These are phyloP conservation scores for Porites evermanni DNA, from an alignment of 92 coral and sea anemone species.

Conservation along the genomic window DNA sequence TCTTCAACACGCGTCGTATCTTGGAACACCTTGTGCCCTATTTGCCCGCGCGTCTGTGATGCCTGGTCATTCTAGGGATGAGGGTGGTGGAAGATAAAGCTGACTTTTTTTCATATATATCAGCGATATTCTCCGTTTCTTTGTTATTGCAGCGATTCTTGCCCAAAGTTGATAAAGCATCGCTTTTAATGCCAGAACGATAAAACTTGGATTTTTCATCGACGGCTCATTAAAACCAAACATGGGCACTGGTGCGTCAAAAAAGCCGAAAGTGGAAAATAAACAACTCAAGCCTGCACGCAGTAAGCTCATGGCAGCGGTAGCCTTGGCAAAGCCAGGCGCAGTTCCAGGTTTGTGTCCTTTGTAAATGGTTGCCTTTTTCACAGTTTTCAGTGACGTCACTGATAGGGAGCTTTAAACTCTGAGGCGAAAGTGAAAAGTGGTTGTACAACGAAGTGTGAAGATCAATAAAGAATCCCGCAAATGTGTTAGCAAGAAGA, in stretches of 20 bases:
- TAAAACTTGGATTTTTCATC: background rate
- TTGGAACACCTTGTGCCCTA: too few species aligned
- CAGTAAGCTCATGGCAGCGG: slow-evolving; percentile 19
- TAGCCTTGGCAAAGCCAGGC: background rate
- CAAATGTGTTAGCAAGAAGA: too few species aligned
- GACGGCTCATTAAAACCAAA: background rate
- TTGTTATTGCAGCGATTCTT: background rate
- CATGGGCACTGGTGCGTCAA: slow-evolving; percentile 28
- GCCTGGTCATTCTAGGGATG: too few species aligned
- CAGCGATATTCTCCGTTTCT: too few species aligned
- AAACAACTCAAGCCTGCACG: slow-evolving; percentile 5
- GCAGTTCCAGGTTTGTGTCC: slow-evolving; percentile 21
- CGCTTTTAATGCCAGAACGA: background rate
- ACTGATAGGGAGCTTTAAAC: too few species aligned
- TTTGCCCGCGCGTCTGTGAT: too few species aligned
- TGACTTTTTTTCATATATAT: background rate
- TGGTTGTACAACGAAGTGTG: too few species aligned
- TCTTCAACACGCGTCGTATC: too few species aligned
- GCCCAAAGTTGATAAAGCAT: background rate
- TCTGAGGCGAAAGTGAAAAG: too few species aligned
- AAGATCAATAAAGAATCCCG: too few species aligned
- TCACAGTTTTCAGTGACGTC: too few species aligned
- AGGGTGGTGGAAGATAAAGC: too few species aligned
- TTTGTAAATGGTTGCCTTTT: background rate
- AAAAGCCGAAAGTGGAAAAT: background rate